Percentiles rank a stretch among this genome's conserved stretches.
Evolutionary conservation across 2,888 invertebrate genomes (phyloP).

Genomic region (Lepidocyrtinus sp.): DNA sequence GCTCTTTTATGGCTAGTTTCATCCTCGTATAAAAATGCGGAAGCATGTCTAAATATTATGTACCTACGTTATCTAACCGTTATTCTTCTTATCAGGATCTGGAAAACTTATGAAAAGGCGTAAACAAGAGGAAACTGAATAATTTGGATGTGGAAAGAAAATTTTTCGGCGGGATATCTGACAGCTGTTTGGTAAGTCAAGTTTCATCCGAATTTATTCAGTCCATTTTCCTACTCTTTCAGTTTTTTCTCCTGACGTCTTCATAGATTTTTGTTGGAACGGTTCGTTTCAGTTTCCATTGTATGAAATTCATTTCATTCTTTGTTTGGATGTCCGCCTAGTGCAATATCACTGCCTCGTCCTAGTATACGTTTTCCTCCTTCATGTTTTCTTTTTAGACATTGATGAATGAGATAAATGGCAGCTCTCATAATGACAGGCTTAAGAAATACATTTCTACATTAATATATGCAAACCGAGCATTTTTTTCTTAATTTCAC

Average conservation of each 20-base stretch:
- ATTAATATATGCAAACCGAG: background rate
- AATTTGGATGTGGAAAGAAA: too few relatives aligned
- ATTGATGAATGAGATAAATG: slow-evolving; percentile 36
- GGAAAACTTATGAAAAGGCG: too few relatives aligned
- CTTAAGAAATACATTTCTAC: background rate
- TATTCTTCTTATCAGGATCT: too few relatives aligned
- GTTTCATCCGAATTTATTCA: slow-evolving; percentile 9
- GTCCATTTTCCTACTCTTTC: background rate
- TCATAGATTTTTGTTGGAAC: slow-evolving; percentile 1
- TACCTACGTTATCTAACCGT: too few relatives aligned
- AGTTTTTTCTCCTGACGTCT: background rate
- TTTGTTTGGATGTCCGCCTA: background rate
- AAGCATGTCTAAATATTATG: too few relatives aligned
- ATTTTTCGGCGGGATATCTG: background rate
- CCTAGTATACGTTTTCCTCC: background rate
- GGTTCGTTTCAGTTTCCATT: slow-evolving; percentile 10
- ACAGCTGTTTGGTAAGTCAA: slow-evolving; percentile 35
- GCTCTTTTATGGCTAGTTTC: too few relatives aligned
- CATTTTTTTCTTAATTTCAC: background rate
- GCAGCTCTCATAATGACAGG: slow-evolving; percentile 17
- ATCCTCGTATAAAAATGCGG: too few relatives aligned
- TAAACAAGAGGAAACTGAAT: too few relatives aligned
- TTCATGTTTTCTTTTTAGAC: slow-evolving; percentile 17
- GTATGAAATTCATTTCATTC: background rate
- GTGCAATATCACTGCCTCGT: slow-evolving; percentile 1